Conservation (phyloP, 2,797 vertebrate species). For the Alectoris magna region DNA sequence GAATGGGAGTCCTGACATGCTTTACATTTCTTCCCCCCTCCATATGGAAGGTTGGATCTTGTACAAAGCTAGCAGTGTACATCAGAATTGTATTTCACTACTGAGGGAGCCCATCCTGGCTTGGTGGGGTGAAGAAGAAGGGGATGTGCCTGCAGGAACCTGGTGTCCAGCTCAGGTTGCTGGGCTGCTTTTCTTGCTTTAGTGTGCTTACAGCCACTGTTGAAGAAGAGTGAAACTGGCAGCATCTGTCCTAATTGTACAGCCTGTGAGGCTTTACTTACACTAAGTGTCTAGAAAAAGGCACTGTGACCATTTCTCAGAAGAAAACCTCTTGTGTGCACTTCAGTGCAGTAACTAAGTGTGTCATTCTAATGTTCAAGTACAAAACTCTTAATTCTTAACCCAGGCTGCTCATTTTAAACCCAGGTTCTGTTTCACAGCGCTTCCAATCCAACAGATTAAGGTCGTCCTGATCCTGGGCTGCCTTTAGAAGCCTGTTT, state of each 20-base stretch:
- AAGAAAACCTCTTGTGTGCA: neutral
- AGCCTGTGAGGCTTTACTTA: neutral
- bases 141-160: neutral
- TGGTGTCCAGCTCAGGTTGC: neutral
- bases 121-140: neutral
- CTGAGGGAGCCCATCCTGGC: neutral
- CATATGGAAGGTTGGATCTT: neutral
- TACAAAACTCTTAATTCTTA: neutral
- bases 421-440: neutral
- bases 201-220: neutral
- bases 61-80: neutral
- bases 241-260: neutral
- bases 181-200: neutral
- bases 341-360: neutral
- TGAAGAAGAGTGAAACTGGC: slow-evolving; percentile 33
- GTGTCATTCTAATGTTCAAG: neutral
- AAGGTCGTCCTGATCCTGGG: neutral
- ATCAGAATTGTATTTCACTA: neutral
- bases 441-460: neutral
- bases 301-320: neutral
- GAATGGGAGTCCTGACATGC: fast-evolving
- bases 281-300: neutral
- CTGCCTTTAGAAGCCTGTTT: neutral
- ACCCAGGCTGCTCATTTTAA: neutral
- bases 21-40: neutral